Base-by-base conservation (phyloP, 2,888 invertebrate species). In the Schizotus pectinicornis region DNA sequence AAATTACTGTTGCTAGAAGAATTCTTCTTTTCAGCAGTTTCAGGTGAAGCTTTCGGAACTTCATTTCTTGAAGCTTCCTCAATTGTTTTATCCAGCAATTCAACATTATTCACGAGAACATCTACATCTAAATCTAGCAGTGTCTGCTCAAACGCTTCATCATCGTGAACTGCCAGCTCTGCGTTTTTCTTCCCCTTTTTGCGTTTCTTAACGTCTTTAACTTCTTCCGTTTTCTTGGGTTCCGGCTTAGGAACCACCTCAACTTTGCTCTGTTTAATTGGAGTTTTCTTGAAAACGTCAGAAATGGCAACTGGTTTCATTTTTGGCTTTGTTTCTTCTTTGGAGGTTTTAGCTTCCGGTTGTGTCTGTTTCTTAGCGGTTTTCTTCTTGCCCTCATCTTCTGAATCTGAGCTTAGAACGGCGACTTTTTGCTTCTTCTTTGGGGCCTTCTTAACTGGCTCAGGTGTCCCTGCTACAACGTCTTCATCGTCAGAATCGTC, bases 131-230 rank as follows among this genome's bases (percentile, higher is more conserved):
- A 76, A 72, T 88, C 85, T 60, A 85, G 72, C 9, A 91, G 78
- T 11, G 88, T 88, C 67, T 85, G 83, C 69, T 87, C 87, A 78
- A 93, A 92, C 54, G 88, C 86, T 31, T 87, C 86, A 79, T 90
- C 85, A 69, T 85, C 83, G 74, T 88, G 88, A 66, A 86, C 61
- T 30, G 71, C 73, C 7, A 54, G 37, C 59, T 45, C 72, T 67
- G 11, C 72, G 64, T 39, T 71, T 72, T 8, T 70, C 65, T 51
- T 74, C 70, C 22, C 70, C 61, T 52, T 61, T 56, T 58, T 53
- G 59, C 52, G 62, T 56, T 43, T 57, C 22, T 34, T 51, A 43
- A 12, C 51, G 60, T 41, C 54, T 14, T 55, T 64, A 47, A 49
- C 51, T 56, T 64, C 47, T 52, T 56, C 53, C 62, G 60, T 47